These are phyloP conservation scores for Drosophila koepferae DNA, from an alignment of 2,888 invertebrate genomes.

Conservation along the genomic window DNA sequence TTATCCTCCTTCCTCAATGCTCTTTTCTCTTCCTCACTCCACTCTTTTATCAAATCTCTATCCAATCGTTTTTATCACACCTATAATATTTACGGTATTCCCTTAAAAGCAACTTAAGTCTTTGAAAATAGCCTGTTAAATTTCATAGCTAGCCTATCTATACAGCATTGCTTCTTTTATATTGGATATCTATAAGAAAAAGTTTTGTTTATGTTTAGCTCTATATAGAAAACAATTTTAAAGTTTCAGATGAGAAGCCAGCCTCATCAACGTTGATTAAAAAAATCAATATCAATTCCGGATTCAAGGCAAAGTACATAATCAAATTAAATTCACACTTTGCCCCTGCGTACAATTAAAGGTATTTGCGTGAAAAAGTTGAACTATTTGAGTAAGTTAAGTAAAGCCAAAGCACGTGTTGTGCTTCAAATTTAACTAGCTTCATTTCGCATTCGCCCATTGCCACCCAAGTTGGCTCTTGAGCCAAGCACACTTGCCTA, in stretches of 20 bases:
- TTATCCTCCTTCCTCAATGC: background rate
- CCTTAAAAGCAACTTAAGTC: too few species aligned
- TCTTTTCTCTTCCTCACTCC: background rate
- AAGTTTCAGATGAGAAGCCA: background rate
- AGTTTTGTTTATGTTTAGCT: background rate
- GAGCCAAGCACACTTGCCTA: conserved; percentile 28
- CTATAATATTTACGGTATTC: background rate
- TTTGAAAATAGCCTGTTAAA: background rate
- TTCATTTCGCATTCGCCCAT: conserved; percentile 24
- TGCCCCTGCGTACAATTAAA: background rate
- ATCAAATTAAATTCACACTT: background rate
- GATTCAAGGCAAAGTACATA: background rate
- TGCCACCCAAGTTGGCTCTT: conserved; percentile 44
- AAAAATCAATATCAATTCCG: background rate
- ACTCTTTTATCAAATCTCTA: too few species aligned
- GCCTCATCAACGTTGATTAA: background rate
- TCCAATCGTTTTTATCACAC: too few species aligned
- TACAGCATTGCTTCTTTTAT: background rate
- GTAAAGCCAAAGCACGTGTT: conserved; percentile 1
- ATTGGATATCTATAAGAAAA: background rate
- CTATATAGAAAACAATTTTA: background rate
- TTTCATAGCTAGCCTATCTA: background rate
- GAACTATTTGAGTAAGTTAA: conserved; percentile 3
- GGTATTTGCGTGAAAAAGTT: background rate
- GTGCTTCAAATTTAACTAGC: conserved; percentile 40